Evolutionary conservation across 1,140 invertebrate genomes (phyloP), one percentile per base, ranked within the genome.

Genomic region (Neodiprion virginianus): DNA sequence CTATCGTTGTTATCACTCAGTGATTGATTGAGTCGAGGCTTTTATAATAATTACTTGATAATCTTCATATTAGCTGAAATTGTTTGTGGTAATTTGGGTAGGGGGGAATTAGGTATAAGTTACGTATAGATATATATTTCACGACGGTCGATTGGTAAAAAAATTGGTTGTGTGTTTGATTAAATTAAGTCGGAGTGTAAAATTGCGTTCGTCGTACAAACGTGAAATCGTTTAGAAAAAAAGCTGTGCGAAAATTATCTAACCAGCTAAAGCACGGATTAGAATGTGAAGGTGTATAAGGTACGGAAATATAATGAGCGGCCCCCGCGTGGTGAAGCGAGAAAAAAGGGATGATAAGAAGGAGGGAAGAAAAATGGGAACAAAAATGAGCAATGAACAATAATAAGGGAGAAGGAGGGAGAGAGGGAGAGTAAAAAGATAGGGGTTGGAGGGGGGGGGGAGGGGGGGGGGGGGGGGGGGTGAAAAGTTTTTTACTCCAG

Each of bases 41-140:
- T 85, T 87, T 86, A 87, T 81, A 86, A 85, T 86, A 85, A 87
- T 87, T 86, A 81, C 82, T 80, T 77, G 79, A 82, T 82, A 80
- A 80, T 81, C 77, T 48, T 17, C 72, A 74, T 83, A 85, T 85
- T 82, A 82, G 69, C 72, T 75, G 78, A 82, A 85, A 85, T 83
- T 83, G 77, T 82, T 81, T 77, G 71, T 74, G 71, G 75, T 76
- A 79, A 83, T 80, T 84, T 82, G 75, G 53, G 66, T 69, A 14
- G 21, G 7, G 11, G 61, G 12, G 12, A 65, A 5, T 40, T 40
- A 40, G 28, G 28, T 40, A 40, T 40, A 40, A 40, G 28, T 1
- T 65, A 65, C 7, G 17, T 65, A 65, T 65, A 65, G 12, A 65
- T 65, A 17, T 65, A 7, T 65, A 7, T 5, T 14, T 65, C 61